Evolutionary conservation across 1,140 invertebrate species (phyloP).

Genomic region (Drosophila ercepeae): DNA sequence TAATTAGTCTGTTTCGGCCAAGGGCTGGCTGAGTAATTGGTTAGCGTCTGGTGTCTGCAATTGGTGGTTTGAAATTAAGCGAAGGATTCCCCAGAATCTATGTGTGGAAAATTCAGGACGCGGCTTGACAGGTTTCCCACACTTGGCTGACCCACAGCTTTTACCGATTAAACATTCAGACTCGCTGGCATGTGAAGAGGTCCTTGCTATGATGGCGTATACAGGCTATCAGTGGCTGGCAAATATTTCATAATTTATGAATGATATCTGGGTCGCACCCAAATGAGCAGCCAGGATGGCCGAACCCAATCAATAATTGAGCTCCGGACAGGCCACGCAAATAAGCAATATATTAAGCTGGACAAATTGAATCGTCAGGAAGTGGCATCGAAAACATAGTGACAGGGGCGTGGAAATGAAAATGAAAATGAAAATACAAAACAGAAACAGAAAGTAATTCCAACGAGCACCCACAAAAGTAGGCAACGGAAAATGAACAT

Average conservation of each 20-base stretch:
- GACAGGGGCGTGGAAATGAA: not conserved
- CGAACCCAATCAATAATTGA: slow-evolving; percentile 50
- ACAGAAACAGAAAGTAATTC: slow-evolving; percentile 14
- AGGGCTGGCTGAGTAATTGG: slow-evolving; percentile 38
- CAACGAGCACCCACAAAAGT: slow-evolving; percentile 29
- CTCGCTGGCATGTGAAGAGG: slow-evolving; percentile 7
- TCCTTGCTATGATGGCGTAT: not conserved
- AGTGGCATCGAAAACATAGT: not conserved
- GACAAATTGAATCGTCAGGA: slow-evolving; percentile 40
- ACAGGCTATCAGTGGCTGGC: slow-evolving; percentile 25
- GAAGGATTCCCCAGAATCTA: slow-evolving; percentile 16
- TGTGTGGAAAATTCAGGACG: slow-evolving; percentile 1
- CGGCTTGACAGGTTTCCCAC: slow-evolving; percentile 3
- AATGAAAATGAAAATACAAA: slow-evolving; percentile 27
- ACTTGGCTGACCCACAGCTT: slow-evolving; percentile 12
- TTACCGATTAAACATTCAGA: slow-evolving; percentile 29
- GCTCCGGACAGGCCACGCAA: slow-evolving; percentile 52
- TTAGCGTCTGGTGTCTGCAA: slow-evolving; percentile 29
- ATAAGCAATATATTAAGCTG: slow-evolving; percentile 48
- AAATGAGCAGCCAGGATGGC: slow-evolving; percentile 1
- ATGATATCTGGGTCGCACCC: slow-evolving; percentile 25
- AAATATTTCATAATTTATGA: slow-evolving; percentile 50
- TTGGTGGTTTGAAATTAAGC: not conserved
- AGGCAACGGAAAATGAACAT: slow-evolving; percentile 16
- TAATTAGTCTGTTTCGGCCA: slow-evolving; percentile 34